Percentiles rank a stretch among this genome's conserved stretches.
These are phyloP conservation scores for Heliornis fulica DNA, from an alignment of 2,113 vertebrate species.

Conservation along the genomic window DNA sequence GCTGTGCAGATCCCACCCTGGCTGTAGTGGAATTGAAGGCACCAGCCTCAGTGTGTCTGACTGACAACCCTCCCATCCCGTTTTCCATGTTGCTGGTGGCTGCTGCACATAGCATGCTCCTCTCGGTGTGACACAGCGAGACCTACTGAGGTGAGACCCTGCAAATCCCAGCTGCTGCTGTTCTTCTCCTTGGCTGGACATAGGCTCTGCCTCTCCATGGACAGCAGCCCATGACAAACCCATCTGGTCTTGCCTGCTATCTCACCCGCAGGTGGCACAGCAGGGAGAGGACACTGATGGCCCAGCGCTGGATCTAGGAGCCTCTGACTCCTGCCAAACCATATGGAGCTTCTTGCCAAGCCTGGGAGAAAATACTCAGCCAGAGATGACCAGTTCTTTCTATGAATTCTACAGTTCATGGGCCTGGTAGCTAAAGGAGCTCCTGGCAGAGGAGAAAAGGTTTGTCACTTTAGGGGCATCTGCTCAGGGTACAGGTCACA, in stretches of 20 bases:
- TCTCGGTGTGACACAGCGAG: fast-evolving
- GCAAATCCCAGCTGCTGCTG: background rate
- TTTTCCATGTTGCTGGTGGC: background rate
- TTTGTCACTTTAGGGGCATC: background rate
- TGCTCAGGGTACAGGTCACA: background rate
- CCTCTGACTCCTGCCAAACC: background rate
- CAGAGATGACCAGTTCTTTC: background rate
- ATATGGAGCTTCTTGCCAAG: fast-evolving
- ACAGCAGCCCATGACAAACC: background rate
- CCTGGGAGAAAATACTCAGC: background rate
- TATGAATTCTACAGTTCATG: background rate
- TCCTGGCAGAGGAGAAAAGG: background rate
- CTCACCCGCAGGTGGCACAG: background rate
- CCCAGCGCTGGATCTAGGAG: background rate
- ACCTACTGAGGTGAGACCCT: background rate
- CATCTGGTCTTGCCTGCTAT: background rate
- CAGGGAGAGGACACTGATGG: background rate
- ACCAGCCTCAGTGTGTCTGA: background rate
- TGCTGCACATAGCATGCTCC: background rate
- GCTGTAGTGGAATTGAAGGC: background rate
- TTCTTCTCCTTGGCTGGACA: background rate
- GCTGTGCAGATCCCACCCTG: background rate
- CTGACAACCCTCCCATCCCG: background rate
- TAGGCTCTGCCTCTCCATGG: background rate
- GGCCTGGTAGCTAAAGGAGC: background rate